Evolutionary conservation across 2,797 vertebrate genomes (phyloP), one percentile per base, ranked within the genome.

Genomic region (Notoglanidium macrostoma): DNA sequence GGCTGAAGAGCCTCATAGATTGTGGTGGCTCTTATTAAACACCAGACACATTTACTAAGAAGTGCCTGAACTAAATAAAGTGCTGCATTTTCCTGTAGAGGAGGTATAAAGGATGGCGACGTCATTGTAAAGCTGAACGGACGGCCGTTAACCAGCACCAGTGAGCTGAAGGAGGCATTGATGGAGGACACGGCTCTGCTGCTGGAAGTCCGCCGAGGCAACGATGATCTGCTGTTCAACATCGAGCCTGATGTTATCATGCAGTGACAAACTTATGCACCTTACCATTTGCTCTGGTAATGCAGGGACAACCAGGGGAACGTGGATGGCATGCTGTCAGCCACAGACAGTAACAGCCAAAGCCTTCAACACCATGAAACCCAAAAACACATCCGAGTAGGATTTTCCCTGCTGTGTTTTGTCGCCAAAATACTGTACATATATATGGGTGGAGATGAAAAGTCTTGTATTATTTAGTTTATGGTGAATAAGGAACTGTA

Each of bases 121-220:
- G 95, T 99, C 76, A 97, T 99, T 3, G 97, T 98, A 78, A 98
- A 98, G 89, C 97, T 99, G 88, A 98, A 99, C 6, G 97, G 97
- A 40, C 95, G 94, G 15, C 94, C 96, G 0, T 92, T 98, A 90
- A 40, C 90, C 83, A 97, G 94, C 90, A 97, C 97, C 0, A 95
- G 95, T 3, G 97, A 98, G 91, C 94, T 99, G 78, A 98, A 98
- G 85, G 97, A 96, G 87, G 97, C 97, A 0, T 95, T 99, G 85
- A 95, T 95, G 89, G 96, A 96, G 2, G 97, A 99, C 91, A 97
- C 96, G 0, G 95, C 96, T 3, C 93, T 98, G 77, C 94, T 99
- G 91, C 95, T 98, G 92, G 97, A 98, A 94, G 96, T 98, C 40
- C 95, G 97, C 84, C 93, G 98, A 49, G 97, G 96, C 77, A 98